phyloP scores from a whole-genome alignment of 2,888 invertebrate genomes.

The Fragum sueziense region DNA sequence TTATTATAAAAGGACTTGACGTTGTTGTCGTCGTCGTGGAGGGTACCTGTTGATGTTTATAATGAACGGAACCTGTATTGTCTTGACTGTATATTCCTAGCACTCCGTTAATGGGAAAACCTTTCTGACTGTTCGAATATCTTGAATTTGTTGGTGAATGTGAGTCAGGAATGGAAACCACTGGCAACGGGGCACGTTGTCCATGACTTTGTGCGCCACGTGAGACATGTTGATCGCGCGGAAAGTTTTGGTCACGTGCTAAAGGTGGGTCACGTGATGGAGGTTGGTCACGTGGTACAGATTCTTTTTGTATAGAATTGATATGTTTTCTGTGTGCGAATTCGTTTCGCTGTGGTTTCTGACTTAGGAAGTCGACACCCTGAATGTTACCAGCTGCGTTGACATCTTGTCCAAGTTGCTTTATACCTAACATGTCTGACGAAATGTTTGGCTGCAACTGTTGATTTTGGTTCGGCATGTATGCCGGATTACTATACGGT shows the following conservation, averaged over 20 bases:
- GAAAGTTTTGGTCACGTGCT: too few species aligned
- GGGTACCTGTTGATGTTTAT: neutral
- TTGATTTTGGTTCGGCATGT: neutral
- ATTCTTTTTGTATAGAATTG: neutral
- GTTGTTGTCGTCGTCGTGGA: neutral
- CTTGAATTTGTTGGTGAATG: neutral
- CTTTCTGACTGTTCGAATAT: too few species aligned
- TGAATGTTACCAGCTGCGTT: neutral
- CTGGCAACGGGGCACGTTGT: neutral
- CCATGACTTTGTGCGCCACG: neutral
- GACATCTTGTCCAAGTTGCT: neutral
- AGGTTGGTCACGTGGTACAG: neutral
- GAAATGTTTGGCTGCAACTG: neutral
- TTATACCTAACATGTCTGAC: neutral
- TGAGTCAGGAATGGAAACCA: neutral
- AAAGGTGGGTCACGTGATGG: too few species aligned
- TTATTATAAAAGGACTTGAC: neutral
- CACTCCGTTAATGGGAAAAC: neutral
- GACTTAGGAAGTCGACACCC: slow-evolving; percentile 6
- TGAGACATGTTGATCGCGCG: neutral
- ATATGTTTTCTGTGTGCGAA: slow-evolving; percentile 8
- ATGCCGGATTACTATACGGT: neutral
- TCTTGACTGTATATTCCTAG: slow-evolving; percentile 7
- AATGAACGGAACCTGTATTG: neutral
- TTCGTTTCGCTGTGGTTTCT: slow-evolving; percentile 9